A percentile compares a stretch with the other conserved stretches of the same genome.
phyloP scores from a whole-genome alignment of 35 echinoderm and acorn worm genomes.

The Diadema setosum region DNA sequence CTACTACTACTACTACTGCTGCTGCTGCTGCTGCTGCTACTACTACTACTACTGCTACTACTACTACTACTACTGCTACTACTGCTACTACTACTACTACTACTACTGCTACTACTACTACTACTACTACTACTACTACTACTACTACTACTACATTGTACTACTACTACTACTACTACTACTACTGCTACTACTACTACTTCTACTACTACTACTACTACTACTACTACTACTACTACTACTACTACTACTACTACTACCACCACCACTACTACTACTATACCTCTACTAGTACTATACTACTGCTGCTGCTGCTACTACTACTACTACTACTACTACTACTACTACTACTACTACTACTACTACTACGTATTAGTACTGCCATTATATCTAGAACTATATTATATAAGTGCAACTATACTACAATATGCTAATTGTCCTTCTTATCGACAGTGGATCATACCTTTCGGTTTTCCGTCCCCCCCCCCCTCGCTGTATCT shows the following conservation, averaged over 20 bases:
- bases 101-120: too few relatives aligned
- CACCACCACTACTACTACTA: background rate
- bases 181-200: background rate
- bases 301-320: background rate
- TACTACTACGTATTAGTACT: background rate
- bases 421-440: too few relatives aligned
- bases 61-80: too few relatives aligned
- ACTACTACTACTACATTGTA: background rate
- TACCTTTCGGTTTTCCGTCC: too few relatives aligned
- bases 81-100: too few relatives aligned
- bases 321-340: background rate
- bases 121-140: too few relatives aligned
- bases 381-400: background rate
- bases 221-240: background rate
- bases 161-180: background rate
- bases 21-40: background rate
- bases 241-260: background rate
- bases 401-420: too few relatives aligned
- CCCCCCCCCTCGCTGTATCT: too few relatives aligned
- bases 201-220: background rate
- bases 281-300: background rate
- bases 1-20: background rate
- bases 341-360: background rate
- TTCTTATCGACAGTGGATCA: too few relatives aligned
- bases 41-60: background rate